Evolutionary conservation across 2,113 vertebrate genomes (phyloP), one percentile per base, ranked within the genome.

Genomic region (Scomber colias): DNA sequence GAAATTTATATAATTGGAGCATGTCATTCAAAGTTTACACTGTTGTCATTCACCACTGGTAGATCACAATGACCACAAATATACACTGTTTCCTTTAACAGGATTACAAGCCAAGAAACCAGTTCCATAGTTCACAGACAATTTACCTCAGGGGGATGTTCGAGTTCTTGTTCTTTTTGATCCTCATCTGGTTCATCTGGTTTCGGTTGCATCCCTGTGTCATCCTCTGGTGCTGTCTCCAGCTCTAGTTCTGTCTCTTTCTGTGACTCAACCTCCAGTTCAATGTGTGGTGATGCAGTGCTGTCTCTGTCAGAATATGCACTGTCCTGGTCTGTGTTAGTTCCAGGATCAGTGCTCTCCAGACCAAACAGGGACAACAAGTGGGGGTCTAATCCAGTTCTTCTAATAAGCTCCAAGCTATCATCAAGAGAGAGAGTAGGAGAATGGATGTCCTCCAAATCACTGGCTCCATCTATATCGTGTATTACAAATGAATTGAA

Each of bases 371-470:
- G 49, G 51, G 30, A 72, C 15, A 94, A 82, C 53, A 95, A 62
- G 45, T 88, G 64, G 4, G 76, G 76, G 80, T 94, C 93, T 65
- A 69, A 75, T 51, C 75, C 77, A 3, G 54, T 83, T 57, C 51
- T 82, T 62, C 21, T 82, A 9, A 95, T 91, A 56, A 94, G 65
- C 56, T 88, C 69, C 21, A 94, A 60, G 62, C 87, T 84, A 0
- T 90, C 87, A 0, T 85, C 66, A 55, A 92, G 30, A n/a, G 92
- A 81, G 30, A 95, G 87, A 21, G 82, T 17, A 0, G 89, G 90
- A 51, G 31, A 4, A 0, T 13, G 12, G 55, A 82, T 0, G 19
- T 72, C 70, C 1, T 67, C 51, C 27, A 82, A 65, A 44, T 3
- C 16, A 10, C 15, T 10, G 3, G 67, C 1, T 15, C 2, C 0